Percentiles rank a stretch among this genome's conserved stretches.
Evolutionary conservation across 2,888 invertebrate species (phyloP).

Genomic region (Bellardia pandia): DNA sequence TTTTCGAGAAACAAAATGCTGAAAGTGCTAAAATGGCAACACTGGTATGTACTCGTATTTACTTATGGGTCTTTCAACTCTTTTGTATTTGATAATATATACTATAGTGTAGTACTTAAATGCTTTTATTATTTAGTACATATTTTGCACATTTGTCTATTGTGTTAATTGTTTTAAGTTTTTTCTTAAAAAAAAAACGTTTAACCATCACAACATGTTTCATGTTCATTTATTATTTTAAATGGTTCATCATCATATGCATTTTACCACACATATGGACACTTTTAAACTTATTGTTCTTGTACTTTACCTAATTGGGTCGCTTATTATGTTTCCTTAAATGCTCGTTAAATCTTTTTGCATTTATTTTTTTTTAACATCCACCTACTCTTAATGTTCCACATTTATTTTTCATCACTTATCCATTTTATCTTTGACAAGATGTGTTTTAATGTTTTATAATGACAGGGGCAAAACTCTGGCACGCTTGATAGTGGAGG

Average conservation of each 20-base stretch:
- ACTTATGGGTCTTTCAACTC: slow-evolving; percentile 16
- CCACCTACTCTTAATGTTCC: slow-evolving; percentile 63
- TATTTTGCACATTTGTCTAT: neutral
- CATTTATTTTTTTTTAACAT: slow-evolving; percentile 26
- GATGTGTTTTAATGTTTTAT: slow-evolving; percentile 53
- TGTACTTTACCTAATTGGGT: slow-evolving; percentile 82
- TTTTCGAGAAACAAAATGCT: no score
- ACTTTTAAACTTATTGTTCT: slow-evolving; percentile 50
- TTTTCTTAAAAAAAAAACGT: neutral
- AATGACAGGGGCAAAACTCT: slow-evolving; percentile 3
- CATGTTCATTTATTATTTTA: slow-evolving; percentile 35
- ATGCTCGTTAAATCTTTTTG: slow-evolving; percentile 64
- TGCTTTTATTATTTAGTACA: neutral
- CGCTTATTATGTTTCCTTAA: slow-evolving; percentile 79
- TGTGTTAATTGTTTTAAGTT: slow-evolving; percentile 41
- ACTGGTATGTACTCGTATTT: no score
- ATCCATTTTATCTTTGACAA: slow-evolving; percentile 61
- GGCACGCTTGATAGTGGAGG: slow-evolving; percentile 21
- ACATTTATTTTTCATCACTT: slow-evolving; percentile 67
- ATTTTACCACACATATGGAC: slow-evolving; percentile 37
- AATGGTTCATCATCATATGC: slow-evolving; percentile 63
- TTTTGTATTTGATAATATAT: no score
- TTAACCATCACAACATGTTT: slow-evolving; percentile 27
- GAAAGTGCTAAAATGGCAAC: no score
- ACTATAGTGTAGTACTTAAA: neutral